Conservation (phyloP, 1,140 invertebrate species). For the Nautilus pompilius region DNA sequence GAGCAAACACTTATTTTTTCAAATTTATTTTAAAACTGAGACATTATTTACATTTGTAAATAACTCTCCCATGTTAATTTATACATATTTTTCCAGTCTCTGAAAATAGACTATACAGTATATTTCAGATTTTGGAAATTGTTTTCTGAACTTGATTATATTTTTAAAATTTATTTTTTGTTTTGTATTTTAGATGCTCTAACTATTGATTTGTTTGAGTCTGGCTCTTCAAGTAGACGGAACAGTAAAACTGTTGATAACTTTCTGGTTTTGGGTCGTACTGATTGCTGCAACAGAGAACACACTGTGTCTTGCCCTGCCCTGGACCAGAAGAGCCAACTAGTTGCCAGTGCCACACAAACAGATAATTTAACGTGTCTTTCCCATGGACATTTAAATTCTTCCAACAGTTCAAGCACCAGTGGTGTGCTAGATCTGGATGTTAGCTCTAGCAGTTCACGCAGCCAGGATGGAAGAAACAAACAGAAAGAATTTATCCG, state of each 20-base stretch:
- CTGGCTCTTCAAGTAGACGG: neutral
- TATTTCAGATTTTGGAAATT: too few relatives aligned
- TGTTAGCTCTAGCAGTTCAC: conserved; percentile 7
- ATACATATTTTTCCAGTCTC: too few relatives aligned
- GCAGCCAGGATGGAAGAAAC: conserved; percentile 14
- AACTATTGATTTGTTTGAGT: neutral
- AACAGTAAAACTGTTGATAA: neutral
- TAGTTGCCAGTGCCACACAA: neutral
- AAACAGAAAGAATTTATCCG: conserved; percentile 17
- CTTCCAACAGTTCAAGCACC: conserved; percentile 11
- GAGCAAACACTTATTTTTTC: too few relatives aligned
- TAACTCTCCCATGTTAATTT: too few relatives aligned
- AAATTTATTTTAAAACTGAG: too few relatives aligned
- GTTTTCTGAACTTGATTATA: too few relatives aligned
- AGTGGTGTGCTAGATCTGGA: conserved; percentile 8
- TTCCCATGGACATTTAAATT: neutral
- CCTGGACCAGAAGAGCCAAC: neutral
- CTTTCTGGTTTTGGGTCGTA: neutral
- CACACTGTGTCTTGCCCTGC: neutral
- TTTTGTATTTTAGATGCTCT: neutral
- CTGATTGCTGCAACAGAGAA: neutral
- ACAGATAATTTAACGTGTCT: neutral
- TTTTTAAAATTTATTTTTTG: neutral
- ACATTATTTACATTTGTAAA: too few relatives aligned
- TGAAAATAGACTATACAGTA: too few relatives aligned